Base-by-base conservation (phyloP, 1,140 invertebrate species). In the Apis cerana region DNA sequence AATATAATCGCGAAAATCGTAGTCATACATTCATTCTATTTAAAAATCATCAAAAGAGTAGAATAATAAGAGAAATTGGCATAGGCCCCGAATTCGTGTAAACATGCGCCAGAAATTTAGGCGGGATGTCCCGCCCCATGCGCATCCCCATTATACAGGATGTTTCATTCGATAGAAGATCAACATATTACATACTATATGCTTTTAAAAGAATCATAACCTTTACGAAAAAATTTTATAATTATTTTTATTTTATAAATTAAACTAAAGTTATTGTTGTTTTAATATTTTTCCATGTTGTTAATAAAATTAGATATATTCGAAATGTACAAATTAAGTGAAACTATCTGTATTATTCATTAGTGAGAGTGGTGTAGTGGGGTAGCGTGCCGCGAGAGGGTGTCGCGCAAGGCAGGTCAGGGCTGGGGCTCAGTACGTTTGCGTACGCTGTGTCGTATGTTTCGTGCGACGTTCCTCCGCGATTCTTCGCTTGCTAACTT, bases 401-500 rank as follows among this genome's bases (percentile, higher is more conserved):
- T 87, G 91, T 72, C 83, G 64, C 59, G 64, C 84, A 85, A 91
- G 91, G 89, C 89, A 90, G 90, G 91, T 91, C 91, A 91, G 91
- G 90, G 90, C 88, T 89, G 87, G 89, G 90, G 88, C 86, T 88
- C 90, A 89, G 87, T 89, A 75, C 76, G 87, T 71, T 88, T 72
- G 76, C 85, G 80, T 84, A 75, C 85, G 69, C 61, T 74, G 79
- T 80, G 21, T 64, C 13, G 62, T 81, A 76, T 13, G 75, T 58
- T 33, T 80, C 27, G 67, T 33, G 48, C 48, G 19, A 7, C 48
- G 50, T 70, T 70, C 75, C 48, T 82, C 75, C 64, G 69, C 64
- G 64, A 48, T 62, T 65, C 54, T 58, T 67, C 48, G 64, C 56
- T 80, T 19, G 62, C 65, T 54, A 56, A 71, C 58, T 54, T 64